Evolutionary conservation across 2,888 invertebrate species (phyloP).

Genomic region (Caenorhabditis becei): DNA sequence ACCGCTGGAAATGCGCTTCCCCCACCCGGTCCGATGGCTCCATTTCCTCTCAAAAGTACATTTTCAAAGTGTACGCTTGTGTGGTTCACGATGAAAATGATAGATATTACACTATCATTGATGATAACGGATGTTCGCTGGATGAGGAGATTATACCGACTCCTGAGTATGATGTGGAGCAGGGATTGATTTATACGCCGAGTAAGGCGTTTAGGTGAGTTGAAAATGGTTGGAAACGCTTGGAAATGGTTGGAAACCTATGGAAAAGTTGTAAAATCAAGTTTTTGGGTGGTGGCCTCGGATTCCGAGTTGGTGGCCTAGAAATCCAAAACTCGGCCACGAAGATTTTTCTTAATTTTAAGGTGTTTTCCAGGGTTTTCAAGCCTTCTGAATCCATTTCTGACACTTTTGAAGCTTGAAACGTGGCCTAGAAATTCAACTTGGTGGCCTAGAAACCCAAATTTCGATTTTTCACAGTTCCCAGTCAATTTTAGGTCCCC

Average conservation of each 20-base stretch:
- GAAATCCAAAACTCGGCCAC: neutral
- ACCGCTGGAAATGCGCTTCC: constrained; percentile 65
- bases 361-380: neutral
- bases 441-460: constrained; percentile 2
- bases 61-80: constrained; percentile 69
- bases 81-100: constrained; percentile 64
- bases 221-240: neutral
- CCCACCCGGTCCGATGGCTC: neutral
- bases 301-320: neutral
- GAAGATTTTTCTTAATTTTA: neutral
- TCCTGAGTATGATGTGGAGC: constrained; percentile 63
- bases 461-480: neutral
- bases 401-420: too few relatives aligned
- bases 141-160: constrained; percentile 71
- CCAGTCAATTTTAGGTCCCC: neutral
- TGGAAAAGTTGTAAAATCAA: neutral
- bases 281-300: neutral
- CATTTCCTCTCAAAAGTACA: constrained; percentile 16
- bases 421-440: neutral
- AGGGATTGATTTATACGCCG: constrained; percentile 64
- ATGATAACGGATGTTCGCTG: constrained; percentile 69
- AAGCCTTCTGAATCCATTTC: neutral
- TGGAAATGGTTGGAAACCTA: neutral
- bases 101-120: constrained; percentile 65
- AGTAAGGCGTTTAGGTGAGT: constrained; percentile 65